Conservation (phyloP, 2,888 invertebrate species). For the Choreutis nemorana region DNA sequence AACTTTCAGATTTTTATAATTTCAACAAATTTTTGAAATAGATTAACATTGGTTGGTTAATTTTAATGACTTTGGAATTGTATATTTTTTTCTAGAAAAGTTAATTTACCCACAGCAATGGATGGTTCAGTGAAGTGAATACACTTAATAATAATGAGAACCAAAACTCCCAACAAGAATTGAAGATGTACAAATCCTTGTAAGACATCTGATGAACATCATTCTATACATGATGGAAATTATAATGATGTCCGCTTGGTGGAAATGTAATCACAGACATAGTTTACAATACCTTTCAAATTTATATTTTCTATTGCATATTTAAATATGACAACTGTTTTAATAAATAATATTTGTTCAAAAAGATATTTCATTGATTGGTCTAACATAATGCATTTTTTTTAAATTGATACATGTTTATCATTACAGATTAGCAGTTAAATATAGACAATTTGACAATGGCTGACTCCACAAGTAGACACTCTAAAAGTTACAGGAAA, state of each 20-base stretch:
- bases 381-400: conserved; percentile 5
- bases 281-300: conserved; percentile 32
- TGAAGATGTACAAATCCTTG: conserved; percentile 14
- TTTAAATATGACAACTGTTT: conserved; percentile 15
- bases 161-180: conserved; percentile 11
- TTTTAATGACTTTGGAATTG: conserved; percentile 6
- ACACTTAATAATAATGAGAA: too few relatives aligned
- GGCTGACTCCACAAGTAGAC: conserved; percentile 24
- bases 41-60: too few relatives aligned
- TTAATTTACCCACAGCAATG: conserved; percentile 32
- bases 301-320: conserved; percentile 15
- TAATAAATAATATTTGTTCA: conserved; percentile 8
- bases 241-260: conserved; percentile 30
- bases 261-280: conserved; percentile 62
- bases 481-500: conserved; percentile 24
- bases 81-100: conserved; percentile 29
- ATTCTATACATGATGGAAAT: conserved; percentile 11
- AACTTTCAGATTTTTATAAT: too few relatives aligned
- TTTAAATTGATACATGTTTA: conserved; percentile 12
- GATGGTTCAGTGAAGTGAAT: conserved; percentile 50
- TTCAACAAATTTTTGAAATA: too few relatives aligned
- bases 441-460: conserved; percentile 23
- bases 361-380: conserved; percentile 10
- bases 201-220: conserved; percentile 14
- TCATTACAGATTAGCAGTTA: conserved; percentile 35